phyloP scores from a whole-genome alignment of 2,797 vertebrate genomes.

The Epinephelus awoara region DNA sequence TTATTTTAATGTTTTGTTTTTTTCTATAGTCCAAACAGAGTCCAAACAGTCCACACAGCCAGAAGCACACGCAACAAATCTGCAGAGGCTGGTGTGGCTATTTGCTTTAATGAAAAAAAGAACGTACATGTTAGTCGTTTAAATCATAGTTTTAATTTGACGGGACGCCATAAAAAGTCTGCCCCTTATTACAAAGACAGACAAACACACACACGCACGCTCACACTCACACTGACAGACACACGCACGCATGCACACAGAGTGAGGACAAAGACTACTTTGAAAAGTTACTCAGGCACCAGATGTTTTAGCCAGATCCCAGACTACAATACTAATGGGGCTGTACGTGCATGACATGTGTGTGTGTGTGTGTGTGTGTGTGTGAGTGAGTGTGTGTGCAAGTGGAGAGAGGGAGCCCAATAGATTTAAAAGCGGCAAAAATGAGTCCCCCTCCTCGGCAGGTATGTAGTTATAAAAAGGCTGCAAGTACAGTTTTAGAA shows the following conservation, averaged over 20 bases:
- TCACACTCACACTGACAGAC: conserved; percentile 53
- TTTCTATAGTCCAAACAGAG: conserved; percentile 25
- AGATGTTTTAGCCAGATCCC: conserved; percentile 83
- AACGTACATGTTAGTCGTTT: conserved; percentile 65
- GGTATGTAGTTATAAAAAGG: conserved; percentile 25
- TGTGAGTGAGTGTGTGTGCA: conserved; percentile 8
- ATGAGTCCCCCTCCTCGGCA: conserved; percentile 22
- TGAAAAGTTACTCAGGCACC: conserved; percentile 81
- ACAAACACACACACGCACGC: conserved; percentile 34
- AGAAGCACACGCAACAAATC: conserved; percentile 24
- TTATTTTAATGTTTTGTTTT: conserved; percentile 32
- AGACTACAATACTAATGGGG: conserved; percentile 81
- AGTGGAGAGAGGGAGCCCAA: not conserved
- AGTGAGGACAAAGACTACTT: conserved; percentile 82
- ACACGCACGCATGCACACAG: conserved; percentile 51
- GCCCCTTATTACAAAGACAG: conserved; percentile 69
- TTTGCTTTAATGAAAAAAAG: conserved; percentile 49
- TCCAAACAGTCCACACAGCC: conserved; percentile 24
- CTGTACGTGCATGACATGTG: conserved; percentile 19
- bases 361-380: conserved; percentile 32
- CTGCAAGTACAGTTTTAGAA: conserved; percentile 5
- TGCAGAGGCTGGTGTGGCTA: conserved; percentile 41
- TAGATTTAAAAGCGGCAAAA: conserved; percentile 51
- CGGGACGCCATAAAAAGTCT: conserved; percentile 78
- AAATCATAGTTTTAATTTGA: conserved; percentile 82